phyloP scores from a whole-genome alignment of 2,888 invertebrate species.

The Sicus ferrugineus region DNA sequence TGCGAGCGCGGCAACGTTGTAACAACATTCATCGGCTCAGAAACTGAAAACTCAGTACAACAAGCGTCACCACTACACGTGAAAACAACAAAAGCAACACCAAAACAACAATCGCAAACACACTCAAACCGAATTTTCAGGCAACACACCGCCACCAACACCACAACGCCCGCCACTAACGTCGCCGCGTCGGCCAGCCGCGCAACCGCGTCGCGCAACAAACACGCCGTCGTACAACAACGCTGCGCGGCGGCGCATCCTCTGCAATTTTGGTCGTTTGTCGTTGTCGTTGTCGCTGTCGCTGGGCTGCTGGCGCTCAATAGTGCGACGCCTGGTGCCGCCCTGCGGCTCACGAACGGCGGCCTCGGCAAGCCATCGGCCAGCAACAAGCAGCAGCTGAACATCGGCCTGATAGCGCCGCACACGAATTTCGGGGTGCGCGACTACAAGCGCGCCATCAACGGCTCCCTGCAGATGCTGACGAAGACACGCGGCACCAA shows the following conservation, averaged over 20 bases:
- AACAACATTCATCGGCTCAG: neutral
- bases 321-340: slow-evolving; percentile 43
- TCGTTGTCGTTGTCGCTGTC: neutral
- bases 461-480: slow-evolving; percentile 70
- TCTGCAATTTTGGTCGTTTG: neutral
- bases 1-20: neutral
- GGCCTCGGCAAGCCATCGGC: slow-evolving; percentile 51
- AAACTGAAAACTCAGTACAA: neutral
- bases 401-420: slow-evolving; percentile 64
- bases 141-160: neutral
- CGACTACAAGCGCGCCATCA: slow-evolving; percentile 73
- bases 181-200: neutral
- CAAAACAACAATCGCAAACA: slow-evolving; percentile 18
- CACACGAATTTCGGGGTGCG: slow-evolving; percentile 68
- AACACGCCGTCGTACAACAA: too few relatives aligned
- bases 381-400: slow-evolving; percentile 60
- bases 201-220: neutral
- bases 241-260: neutral
- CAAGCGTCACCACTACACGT: neutral
- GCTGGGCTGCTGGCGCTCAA: slow-evolving; percentile 33
- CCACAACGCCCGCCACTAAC: neutral
- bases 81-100: slow-evolving; percentile 31
- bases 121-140: neutral
- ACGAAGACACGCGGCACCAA: slow-evolving; percentile 69
- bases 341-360: slow-evolving; percentile 54